Evolutionary conservation across 2,113 vertebrate genomes (phyloP).

Genomic region (Baryphthengus martii): DNA sequence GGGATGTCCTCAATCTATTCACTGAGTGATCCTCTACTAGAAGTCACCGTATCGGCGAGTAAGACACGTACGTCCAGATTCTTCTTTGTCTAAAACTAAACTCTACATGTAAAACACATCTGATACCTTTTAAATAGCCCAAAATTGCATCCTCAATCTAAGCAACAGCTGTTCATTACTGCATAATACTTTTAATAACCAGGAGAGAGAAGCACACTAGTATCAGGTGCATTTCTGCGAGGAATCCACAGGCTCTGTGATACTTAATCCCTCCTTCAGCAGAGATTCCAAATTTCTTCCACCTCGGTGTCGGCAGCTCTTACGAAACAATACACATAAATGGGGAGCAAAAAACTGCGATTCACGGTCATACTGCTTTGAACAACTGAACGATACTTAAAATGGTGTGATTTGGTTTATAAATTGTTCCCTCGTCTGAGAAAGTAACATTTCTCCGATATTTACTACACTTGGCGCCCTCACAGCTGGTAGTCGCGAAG

Average conservation of each 20-base stretch:
- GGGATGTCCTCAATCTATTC: neutral
- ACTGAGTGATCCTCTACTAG: neutral
- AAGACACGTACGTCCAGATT: neutral
- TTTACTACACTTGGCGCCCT: neutral
- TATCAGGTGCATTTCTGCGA: neutral
- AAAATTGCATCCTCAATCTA: neutral
- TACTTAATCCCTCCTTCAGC: neutral
- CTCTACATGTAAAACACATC: neutral
- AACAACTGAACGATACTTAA: neutral
- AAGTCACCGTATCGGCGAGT: neutral
- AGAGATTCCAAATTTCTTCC: neutral
- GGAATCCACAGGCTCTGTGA: neutral
- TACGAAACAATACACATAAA: neutral
- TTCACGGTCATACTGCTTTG: neutral
- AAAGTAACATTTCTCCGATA: neutral
- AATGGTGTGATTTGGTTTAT: neutral
- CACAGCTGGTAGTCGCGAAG: neutral
- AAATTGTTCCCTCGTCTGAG: neutral
- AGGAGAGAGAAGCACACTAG: neutral
- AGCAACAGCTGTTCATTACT: neutral
- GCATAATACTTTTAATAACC: neutral
- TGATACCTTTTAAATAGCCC: neutral
- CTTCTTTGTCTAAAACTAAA: neutral
- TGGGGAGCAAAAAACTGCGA: neutral
- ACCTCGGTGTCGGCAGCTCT: neutral